Percentiles rank a stretch among this genome's conserved stretches.
Evolutionary conservation across 2,113 vertebrate genomes (phyloP).

Genomic region (Nerophis lumbriciformis): DNA sequence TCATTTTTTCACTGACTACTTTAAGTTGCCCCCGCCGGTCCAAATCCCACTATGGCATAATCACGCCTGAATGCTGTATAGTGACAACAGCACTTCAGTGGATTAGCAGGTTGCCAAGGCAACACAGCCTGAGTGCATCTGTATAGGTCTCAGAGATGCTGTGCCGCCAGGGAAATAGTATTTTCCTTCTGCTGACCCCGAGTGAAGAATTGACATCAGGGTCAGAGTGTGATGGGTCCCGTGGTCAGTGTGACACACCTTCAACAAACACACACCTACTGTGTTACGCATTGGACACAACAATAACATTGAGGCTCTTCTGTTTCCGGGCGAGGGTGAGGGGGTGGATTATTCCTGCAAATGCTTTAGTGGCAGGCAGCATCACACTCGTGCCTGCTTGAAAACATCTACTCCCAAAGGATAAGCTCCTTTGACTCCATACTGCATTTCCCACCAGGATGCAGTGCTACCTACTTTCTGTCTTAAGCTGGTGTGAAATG

Average conservation of each 20-base stretch:
- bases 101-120: slow-evolving; percentile 68
- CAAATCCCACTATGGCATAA: slow-evolving; percentile 59
- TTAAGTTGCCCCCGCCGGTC: slow-evolving; percentile 44
- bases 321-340: slow-evolving; percentile 16
- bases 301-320: slow-evolving; percentile 34
- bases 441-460: slow-evolving; percentile 32
- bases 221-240: slow-evolving; percentile 15
- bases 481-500: slow-evolving; percentile 60
- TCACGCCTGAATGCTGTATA: slow-evolving; percentile 51
- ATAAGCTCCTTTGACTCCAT: slow-evolving; percentile 60
- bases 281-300: slow-evolving; percentile 24
- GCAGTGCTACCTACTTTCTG: slow-evolving; percentile 48
- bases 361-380: slow-evolving; percentile 37
- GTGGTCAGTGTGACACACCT: slow-evolving; percentile 6
- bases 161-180: slow-evolving; percentile 18
- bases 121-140: slow-evolving; percentile 58
- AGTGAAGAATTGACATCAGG: slow-evolving; percentile 1
- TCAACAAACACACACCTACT: neutral
- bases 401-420: slow-evolving; percentile 60
- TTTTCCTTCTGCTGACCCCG: slow-evolving; percentile 32
- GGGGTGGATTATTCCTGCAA: slow-evolving; percentile 50
- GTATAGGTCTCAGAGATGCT: slow-evolving; percentile 59
- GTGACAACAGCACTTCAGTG: slow-evolving; percentile 57
- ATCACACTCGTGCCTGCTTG: slow-evolving; percentile 43
- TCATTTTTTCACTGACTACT: slow-evolving; percentile 39